Evolutionary conservation across 2,888 invertebrate species (phyloP).

Genomic region (Napeogenes inachia): DNA sequence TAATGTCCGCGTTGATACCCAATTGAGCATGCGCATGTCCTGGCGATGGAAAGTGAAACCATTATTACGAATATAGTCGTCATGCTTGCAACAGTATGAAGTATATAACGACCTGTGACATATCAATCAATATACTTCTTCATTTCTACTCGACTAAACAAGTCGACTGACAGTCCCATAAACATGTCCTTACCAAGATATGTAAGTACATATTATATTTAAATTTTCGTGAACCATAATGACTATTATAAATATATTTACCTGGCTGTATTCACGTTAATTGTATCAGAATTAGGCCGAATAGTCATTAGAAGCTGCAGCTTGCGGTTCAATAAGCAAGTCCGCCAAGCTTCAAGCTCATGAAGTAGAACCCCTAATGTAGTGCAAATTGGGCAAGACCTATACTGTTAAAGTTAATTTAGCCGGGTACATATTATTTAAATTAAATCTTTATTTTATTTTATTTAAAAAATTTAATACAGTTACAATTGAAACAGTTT

Average conservation of each 20-base stretch:
- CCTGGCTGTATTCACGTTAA: too few relatives aligned
- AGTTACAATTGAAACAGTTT: neutral
- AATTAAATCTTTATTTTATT: too few relatives aligned
- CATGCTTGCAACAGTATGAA: slow-evolving; percentile 74
- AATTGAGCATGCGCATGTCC: slow-evolving; percentile 66
- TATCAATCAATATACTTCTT: slow-evolving; percentile 59
- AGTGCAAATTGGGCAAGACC: too few relatives aligned
- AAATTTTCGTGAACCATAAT: neutral
- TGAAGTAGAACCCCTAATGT: too few relatives aligned
- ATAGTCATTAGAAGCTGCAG: too few relatives aligned
- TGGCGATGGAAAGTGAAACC: slow-evolving; percentile 74
- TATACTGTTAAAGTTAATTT: too few relatives aligned
- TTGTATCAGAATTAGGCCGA: too few relatives aligned
- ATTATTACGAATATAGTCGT: slow-evolving; percentile 55
- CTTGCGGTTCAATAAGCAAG: too few relatives aligned
- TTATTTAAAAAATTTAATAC: too few relatives aligned
- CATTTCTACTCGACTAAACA: slow-evolving; percentile 58
- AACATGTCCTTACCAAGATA: slow-evolving; percentile 59
- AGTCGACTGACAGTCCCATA: slow-evolving; percentile 47
- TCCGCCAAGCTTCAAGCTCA: too few relatives aligned
- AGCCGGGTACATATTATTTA: too few relatives aligned
- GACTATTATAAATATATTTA: too few relatives aligned
- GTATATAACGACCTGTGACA: slow-evolving; percentile 71
- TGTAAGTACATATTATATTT: slow-evolving; percentile 49
- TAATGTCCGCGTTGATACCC: slow-evolving; percentile 58